Evolutionary conservation across 1,140 invertebrate species (phyloP), one percentile per base, ranked within the genome.

Genomic region (Diprion similis): DNA sequence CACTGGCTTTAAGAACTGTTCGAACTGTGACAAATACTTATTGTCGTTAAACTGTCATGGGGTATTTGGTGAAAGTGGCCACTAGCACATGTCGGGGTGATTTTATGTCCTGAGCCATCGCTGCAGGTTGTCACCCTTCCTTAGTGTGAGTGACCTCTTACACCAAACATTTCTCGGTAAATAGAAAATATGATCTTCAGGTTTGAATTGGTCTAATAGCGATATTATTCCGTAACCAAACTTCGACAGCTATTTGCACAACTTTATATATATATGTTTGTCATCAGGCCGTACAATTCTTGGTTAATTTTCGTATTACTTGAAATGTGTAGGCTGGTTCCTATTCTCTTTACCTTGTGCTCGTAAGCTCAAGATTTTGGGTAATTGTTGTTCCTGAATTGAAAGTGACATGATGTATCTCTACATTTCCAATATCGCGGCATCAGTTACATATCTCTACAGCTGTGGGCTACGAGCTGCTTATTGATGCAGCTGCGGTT

Each of bases 261-360:
- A 37, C 24, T 37, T n/a, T n/a, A n/a, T n/a, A n/a, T 37, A 37
- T 37, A 37, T 37, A 37, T 37, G 24, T 73, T 24, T 19, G 46
- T 75, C 68, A 13, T 15, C 45, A 7, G 15, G 17, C 46, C 10
- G n/a, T 59, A 59, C 51, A 17, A 59, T 59, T 59, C n/a, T 59
- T 70, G 8, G 8, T n/a, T 70, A 47, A 45, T 15, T 64, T 71
- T 19, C 15, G 45, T 64, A 46, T 73, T 66, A 18, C 64, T 24
- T 68, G 73, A 77, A 71, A 85, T 93, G 47, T 47, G 74, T 85
- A 85, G 79, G 76, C 80, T 85, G 81, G 80, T 80, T 83, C 77
- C 79, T 84, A 80, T 79, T 70, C 46, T 45, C 6, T 64, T 64
- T 18, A 68, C 66, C 18, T 68, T 11, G 8, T 15, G 8, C 13